Conservation (phyloP, 1,140 invertebrate species). For the Ostrea denselamellosa region DNA sequence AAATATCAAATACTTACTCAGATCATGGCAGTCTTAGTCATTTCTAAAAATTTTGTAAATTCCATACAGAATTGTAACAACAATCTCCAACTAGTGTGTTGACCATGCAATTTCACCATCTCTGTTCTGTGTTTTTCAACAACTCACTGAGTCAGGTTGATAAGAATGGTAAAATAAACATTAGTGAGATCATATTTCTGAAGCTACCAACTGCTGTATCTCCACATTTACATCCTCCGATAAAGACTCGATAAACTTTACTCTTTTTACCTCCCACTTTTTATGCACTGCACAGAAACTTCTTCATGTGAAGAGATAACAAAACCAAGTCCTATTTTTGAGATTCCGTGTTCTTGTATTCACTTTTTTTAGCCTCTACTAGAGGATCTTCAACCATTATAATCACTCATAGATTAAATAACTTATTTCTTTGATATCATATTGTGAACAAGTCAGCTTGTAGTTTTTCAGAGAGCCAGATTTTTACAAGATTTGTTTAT, state of each 20-base stretch:
- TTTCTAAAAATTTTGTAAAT: neutral
- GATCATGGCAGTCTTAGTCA: neutral
- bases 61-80: neutral
- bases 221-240: neutral
- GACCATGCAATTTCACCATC: neutral
- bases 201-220: neutral
- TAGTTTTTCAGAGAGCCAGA: neutral
- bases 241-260: conserved; percentile 9
- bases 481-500: too few relatives aligned
- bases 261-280: neutral
- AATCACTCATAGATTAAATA: neutral
- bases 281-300: neutral
- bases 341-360: neutral
- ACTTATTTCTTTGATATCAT: neutral
- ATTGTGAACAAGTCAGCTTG: neutral
- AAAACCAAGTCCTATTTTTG: neutral
- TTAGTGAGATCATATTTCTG: neutral
- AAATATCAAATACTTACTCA: neutral
- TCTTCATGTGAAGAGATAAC: neutral
- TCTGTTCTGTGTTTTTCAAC: conserved; percentile 21
- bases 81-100: neutral
- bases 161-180: conserved; percentile 18
- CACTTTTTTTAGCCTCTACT: neutral
- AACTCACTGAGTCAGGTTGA: conserved; percentile 1
- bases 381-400: neutral